Evolutionary conservation across 2,113 vertebrate genomes (phyloP).

Genomic region (Rousettus leschenaultii): DNA sequence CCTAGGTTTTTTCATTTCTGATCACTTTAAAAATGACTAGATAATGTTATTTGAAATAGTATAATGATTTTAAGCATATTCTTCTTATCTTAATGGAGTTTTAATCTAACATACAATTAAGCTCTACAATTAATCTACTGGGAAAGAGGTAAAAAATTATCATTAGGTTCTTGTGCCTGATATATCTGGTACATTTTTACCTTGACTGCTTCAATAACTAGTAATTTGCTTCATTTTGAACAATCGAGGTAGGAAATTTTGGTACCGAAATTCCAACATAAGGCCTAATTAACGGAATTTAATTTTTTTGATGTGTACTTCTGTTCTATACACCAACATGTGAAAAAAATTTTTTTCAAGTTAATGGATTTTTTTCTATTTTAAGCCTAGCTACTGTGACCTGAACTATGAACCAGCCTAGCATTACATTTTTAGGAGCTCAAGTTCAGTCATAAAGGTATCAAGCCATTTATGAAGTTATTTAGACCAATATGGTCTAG

Average conservation of each 20-base stretch:
- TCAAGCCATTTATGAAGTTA: conserved; percentile 53
- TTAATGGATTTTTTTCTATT: conserved; percentile 65
- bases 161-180: conserved; percentile 76
- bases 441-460: conserved; percentile 15
- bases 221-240: conserved; percentile 79
- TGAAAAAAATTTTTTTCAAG: neutral
- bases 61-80: conserved; percentile 80
- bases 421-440: neutral
- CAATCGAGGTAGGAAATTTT: conserved; percentile 73
- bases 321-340: conserved; percentile 55
- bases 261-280: conserved; percentile 72
- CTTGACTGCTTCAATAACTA: conserved; percentile 72
- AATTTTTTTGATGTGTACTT: conserved; percentile 62
- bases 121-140: conserved; percentile 82
- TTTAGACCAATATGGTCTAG: conserved; percentile 6
- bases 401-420: neutral
- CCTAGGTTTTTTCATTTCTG: conserved; percentile 61
- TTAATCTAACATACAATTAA: conserved; percentile 83
- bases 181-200: conserved; percentile 75
- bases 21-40: conserved; percentile 71
- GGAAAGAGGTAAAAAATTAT: conserved; percentile 80
- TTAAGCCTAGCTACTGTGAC: conserved; percentile 48
- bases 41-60: conserved; percentile 78
- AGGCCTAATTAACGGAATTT: conserved; percentile 77
- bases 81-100: conserved; percentile 81